Evolutionary conservation across 2,113 vertebrate genomes (phyloP), one percentile per base, ranked within the genome.

Genomic region (Takifugu bimaculatus): DNA sequence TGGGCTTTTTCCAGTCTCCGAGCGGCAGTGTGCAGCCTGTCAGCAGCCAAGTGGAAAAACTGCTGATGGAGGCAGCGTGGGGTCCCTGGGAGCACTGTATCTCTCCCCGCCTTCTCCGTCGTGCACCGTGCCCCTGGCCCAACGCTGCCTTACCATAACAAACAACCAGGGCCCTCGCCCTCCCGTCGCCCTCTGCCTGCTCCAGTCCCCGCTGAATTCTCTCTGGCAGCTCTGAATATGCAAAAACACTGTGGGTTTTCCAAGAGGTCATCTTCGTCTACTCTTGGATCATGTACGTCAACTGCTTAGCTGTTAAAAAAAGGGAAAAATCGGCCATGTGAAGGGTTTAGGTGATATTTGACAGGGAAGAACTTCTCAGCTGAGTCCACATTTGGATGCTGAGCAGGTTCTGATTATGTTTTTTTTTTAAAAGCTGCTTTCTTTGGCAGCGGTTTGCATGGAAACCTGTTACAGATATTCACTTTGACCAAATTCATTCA

Each of bases 31-130:
- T 80, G 69, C 67, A 9, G 48, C 54, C 63, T 78, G 68, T 79
- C 72, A 70, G 52, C 6, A 35, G 42, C 72, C 54, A 57, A 63
- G 54, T 2, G n/a, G 6, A 48, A 45, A 45, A 85, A 73, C 44
- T 79, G 84, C 84, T 84, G 80, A 87, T 60, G 15, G 58, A 60
- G 64, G 77, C 68, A 78, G 63, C 15, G 28, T 32, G 2, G 47
- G 70, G 70, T 80, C 65, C 81, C 32, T 26, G 85, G 82, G 82
- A 74, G 13, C 48, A 62, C 62, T 4, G 54, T 52, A 56, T 61
- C 68, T 55, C 61, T 60, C 27, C 28, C 48, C 27, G 51, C 43
- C 6, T 15, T 60, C 54, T 59, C 51, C 52, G 64, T 78, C 56
- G 65, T 45, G 44, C 25, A 35, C 51, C 67, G 51, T 11, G 29